Percentiles rank a stretch among this genome's conserved stretches.
These are phyloP conservation scores for Arbacia lixula DNA, from an alignment of 53 echinoderm and acorn worm genomes.

Conservation along the genomic window DNA sequence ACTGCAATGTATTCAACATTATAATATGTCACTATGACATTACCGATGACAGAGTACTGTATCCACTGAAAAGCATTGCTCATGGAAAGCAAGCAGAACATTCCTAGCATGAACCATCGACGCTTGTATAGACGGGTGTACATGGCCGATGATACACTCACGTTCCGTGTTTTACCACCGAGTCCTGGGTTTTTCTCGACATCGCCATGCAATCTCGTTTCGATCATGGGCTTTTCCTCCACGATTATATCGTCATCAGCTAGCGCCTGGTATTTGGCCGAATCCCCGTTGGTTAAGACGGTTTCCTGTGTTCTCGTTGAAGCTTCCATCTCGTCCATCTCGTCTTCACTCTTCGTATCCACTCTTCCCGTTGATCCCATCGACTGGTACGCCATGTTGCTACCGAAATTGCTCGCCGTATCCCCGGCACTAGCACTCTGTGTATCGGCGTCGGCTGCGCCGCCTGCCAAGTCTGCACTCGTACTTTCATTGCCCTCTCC, in stretches of 20 bases:
- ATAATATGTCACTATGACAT: slow-evolving; percentile 79
- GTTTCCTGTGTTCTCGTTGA: slow-evolving; percentile 24
- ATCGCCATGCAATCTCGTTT: background rate
- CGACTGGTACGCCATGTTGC: slow-evolving; percentile 28
- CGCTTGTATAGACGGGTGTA: slow-evolving; percentile 76
- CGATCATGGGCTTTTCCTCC: slow-evolving; percentile 22
- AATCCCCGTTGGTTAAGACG: slow-evolving; percentile 21
- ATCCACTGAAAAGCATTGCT: slow-evolving; percentile 97
- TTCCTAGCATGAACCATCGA: slow-evolving; percentile 85
- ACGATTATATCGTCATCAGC: background rate
- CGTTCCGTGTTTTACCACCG: slow-evolving; percentile 27
- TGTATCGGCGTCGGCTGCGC: background rate
- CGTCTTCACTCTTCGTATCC: background rate
- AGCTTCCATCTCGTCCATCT: background rate
- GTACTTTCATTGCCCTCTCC: slow-evolving; percentile 25
- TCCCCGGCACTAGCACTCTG: background rate
- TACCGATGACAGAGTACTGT: slow-evolving; percentile 86
- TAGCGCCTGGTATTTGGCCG: background rate
- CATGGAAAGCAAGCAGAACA: slow-evolving; percentile 92
- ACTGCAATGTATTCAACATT: slow-evolving; percentile 74
- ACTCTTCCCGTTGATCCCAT: background rate
- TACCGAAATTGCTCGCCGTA: background rate
- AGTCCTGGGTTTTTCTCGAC: background rate
- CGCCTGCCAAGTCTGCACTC: background rate
- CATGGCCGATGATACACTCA: slow-evolving; percentile 19